Base-by-base conservation (phyloP, 2,888 invertebrate genomes). In the Agrypnus murinus region DNA sequence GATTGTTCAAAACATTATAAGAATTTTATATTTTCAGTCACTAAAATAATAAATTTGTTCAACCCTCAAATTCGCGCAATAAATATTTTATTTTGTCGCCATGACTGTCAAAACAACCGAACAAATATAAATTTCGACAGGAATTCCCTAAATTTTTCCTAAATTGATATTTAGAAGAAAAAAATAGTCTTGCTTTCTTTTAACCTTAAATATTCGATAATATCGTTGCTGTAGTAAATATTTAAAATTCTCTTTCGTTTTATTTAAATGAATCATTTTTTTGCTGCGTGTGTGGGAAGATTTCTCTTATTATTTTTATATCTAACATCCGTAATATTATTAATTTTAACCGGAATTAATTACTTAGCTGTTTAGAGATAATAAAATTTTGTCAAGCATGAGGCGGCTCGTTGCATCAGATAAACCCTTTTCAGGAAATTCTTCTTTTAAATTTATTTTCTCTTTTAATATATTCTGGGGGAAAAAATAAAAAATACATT, bases 331-430 rank as follows among this genome's bases (percentile, higher is more conserved):
- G 50, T 50, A 50, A 19, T 25, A 25, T 50, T 50, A 50, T 50
- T 43, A 50, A 50, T 50, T 50, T 50, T n/a, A 19, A 31, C 50
- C 50, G 50, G 50, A 50, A 50, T 50, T 50, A 50, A 50, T 50
- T 50, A 50, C 32, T 50, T 10, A 9, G 46, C 17, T 10, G 46
- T 46, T 46, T 43, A 7, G 50, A 50, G 25, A 31, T 50, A 25
- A 25, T 25, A 50, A 17, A 19, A 50, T 50, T 50, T 19, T 14
- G 50, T 50, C 25, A 19, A 25, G 25, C 25, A 25, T 25, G 15
- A 50, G 31, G 19, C 50, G 12, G 31, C 12, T 12, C n/a, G 31
- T 31, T 31, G 31, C 50, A 50, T 50, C 50, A 12, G 50, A 50
- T 50, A 50, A 50, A 43, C n/a, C 43, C 12, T 43, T 43, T 36